Conservation (phyloP, 2,888 invertebrate species). For the Pollenia labialis region DNA sequence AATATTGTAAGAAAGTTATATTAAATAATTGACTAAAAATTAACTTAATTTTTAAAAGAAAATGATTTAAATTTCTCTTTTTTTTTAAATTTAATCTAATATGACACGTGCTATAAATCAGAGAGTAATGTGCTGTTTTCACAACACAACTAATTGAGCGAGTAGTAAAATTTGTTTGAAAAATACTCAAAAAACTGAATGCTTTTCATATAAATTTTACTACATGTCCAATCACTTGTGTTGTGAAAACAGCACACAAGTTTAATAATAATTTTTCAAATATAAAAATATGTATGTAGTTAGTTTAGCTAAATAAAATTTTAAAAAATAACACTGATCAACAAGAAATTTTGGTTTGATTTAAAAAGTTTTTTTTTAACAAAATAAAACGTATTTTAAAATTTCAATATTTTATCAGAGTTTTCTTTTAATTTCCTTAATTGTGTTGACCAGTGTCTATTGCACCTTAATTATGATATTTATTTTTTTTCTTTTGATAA, state of each 20-base stretch:
- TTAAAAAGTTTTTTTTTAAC: background rate
- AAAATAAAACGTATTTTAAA: background rate
- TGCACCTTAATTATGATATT: slow-evolving; percentile 68
- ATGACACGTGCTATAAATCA: slow-evolving; percentile 63
- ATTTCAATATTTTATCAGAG: background rate
- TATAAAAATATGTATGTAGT: slow-evolving; percentile 16
- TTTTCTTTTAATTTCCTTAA: slow-evolving; percentile 4
- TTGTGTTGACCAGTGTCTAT: slow-evolving; percentile 56
- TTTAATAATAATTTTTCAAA: slow-evolving; percentile 34
- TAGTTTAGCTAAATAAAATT: slow-evolving; percentile 16
- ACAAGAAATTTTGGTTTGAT: slow-evolving; percentile 30
- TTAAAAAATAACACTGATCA: slow-evolving; percentile 51
- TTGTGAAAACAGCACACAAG: no score
- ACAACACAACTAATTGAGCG: no score
- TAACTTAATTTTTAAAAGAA: background rate
- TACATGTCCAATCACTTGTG: no score
- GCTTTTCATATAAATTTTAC: no score
- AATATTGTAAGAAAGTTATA: background rate
- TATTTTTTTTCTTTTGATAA: slow-evolving; percentile 32
- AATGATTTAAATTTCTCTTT: slow-evolving; percentile 12
- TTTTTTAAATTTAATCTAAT: slow-evolving; percentile 47
- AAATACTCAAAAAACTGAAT: no score
- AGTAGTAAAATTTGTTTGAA: no score
- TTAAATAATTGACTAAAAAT: slow-evolving; percentile 33
- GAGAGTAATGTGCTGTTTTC: no score